Percentiles rank a stretch among this genome's conserved stretches.
These are phyloP conservation scores for Rhinogobio ventralis DNA, from an alignment of 2,797 vertebrate species.

Conservation along the genomic window DNA sequence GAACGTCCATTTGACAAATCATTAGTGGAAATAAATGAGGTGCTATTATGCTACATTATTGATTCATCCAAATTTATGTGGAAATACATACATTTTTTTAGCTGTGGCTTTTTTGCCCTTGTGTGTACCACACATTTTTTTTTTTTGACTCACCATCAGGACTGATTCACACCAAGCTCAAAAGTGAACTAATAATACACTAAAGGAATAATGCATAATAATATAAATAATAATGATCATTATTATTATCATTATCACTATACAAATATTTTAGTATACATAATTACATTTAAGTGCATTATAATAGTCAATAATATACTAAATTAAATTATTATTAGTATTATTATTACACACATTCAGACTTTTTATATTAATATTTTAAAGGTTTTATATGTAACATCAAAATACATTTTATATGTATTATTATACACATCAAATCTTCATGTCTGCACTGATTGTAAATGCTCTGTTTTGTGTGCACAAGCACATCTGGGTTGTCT, in stretches of 20 bases:
- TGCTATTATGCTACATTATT: conserved; percentile 1
- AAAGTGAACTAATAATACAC: conserved; percentile 13
- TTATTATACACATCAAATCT: neutral
- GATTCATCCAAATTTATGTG: neutral
- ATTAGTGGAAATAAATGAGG: neutral
- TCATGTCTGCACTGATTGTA: neutral
- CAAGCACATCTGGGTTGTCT: conserved; percentile 32
- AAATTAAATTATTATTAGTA: neutral
- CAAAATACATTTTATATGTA: neutral
- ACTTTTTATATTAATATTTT: neutral
- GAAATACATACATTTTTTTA: neutral
- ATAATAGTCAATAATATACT: neutral
- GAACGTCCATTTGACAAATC: neutral
- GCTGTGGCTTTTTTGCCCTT: neutral
- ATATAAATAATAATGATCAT: neutral
- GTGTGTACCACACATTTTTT: neutral
- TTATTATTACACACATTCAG: neutral
- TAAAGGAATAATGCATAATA: neutral
- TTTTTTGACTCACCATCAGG: conserved; percentile 12
- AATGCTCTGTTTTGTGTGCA: conserved; percentile 11
- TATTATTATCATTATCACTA: neutral
- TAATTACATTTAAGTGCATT: neutral
- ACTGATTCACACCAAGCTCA: conserved; percentile 11
- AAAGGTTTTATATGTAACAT: neutral
- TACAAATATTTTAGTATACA: neutral